These are phyloP conservation scores for Calvadosia cruxmelitensis DNA, from an alignment of 30 jellyfish, hydroid and myxozoan species.

Conservation along the genomic window DNA sequence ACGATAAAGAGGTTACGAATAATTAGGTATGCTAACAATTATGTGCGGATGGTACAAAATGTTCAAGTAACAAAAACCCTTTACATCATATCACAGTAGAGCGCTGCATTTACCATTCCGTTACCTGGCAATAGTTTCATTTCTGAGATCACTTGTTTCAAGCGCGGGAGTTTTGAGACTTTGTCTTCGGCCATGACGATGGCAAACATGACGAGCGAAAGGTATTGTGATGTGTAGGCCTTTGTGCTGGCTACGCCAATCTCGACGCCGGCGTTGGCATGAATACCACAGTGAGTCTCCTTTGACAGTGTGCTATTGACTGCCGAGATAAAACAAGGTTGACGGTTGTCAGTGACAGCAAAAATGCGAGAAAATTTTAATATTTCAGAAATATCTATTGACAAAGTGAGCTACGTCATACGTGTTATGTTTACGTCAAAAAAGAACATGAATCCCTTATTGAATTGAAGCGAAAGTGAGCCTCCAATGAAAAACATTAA, in stretches of 20 bases:
- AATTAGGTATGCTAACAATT: no score
- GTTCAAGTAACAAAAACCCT: no score
- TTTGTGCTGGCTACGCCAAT: constrained; percentile 94
- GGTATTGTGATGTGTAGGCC: constrained; percentile 74
- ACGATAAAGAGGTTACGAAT: no score
- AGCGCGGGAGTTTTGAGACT: constrained; percentile 32
- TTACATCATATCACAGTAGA: no score
- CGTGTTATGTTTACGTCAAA: no score
- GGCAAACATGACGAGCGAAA: constrained; percentile 67
- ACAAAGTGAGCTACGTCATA: no score
- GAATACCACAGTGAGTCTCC: constrained; percentile 78
- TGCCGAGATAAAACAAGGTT: not conserved
- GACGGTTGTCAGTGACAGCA: not conserved
- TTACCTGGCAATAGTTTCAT: constrained; percentile 56
- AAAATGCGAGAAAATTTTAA: not conserved
- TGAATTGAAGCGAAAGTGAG: no score
- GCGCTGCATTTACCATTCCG: no score
- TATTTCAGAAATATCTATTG: no score
- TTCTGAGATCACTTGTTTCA: constrained; percentile 44
- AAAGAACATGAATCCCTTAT: no score
- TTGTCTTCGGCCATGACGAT: constrained; percentile 66
- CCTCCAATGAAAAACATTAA: no score
- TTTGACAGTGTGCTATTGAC: constrained; percentile 63
- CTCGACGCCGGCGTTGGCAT: constrained; percentile 72
- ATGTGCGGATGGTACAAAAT: no score